Evolutionary conservation across 2,113 vertebrate genomes (phyloP), one percentile per base, ranked within the genome.

Genomic region (Nymphicus hollandicus): DNA sequence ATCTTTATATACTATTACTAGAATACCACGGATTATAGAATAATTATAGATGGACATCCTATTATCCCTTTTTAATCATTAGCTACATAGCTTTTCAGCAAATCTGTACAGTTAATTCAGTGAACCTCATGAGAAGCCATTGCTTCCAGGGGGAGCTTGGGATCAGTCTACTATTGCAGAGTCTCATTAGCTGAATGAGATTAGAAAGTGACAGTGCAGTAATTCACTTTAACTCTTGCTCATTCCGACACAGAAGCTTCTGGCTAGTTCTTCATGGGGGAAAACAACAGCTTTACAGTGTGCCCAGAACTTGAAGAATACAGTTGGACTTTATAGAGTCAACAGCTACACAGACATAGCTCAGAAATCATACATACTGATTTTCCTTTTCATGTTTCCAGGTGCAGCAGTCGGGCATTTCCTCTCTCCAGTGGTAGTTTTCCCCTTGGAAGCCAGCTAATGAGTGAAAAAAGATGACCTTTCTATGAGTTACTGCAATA

Each of bases 401-500:
- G 98, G 96, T 12, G 97, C 88, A 41, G 97, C 64, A 17, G 98
- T 79, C 46, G 97, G 89, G 80, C 97, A 98, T 53, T 98, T 98
- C 86, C 83, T 81, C 71, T 98, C 98, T 25, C 97, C 96, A 58
- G 98, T 94, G 33, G 81, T 17, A 15, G 76, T 98, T 96, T 91
- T 99, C 24, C 99, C 98, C 86, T 98, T 99, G 23, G 99, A 99
- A 14, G 98, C 99, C 96, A 99, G 99, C 99, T 99, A 96, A 87
- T 91, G 44, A 97, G 96, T 71, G 88, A 91, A 96, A 93, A 87
- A 77, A 73, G 37, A 73, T 6, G 5, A 61, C 8, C 29, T 27
- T 60, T 83, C 13, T 29, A 78, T 91, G 73, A 97, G 81, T 96
- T 86, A 97, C 47, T 94, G 63, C 65, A 94, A 28, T 2, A 70